Conservation (phyloP, 1,140 invertebrate species). For the Penaeus vannamei region DNA sequence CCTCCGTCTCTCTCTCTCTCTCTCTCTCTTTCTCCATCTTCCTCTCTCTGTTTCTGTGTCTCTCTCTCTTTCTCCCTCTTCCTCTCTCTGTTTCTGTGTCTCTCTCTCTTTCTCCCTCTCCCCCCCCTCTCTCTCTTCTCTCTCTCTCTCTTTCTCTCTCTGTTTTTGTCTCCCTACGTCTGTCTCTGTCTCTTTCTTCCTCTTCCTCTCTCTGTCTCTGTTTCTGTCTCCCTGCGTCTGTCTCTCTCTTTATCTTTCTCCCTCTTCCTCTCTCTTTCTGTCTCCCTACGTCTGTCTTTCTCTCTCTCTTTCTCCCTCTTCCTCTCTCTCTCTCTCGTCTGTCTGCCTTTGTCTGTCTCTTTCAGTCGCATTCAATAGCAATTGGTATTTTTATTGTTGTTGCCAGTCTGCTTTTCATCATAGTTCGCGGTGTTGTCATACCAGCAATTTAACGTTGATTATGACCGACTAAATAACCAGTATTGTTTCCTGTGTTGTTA, state of each 20-base stretch:
- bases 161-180: neutral
- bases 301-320: neutral
- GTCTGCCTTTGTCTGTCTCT: neutral
- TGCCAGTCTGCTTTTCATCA: neutral
- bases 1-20: neutral
- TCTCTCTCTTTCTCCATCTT: neutral
- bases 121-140: neutral
- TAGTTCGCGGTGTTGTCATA: too few species aligned
- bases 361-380: neutral
- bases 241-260: conserved; percentile 24
- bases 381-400: neutral
- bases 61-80: neutral
- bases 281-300: neutral
- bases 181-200: neutral
- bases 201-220: neutral
- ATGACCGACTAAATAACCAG: too few species aligned
- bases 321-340: neutral
- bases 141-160: conserved; percentile 23
- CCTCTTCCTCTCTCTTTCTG: neutral
- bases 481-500: neutral
- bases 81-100: neutral
- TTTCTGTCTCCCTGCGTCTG: neutral
- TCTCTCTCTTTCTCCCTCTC: neutral
- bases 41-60: neutral
- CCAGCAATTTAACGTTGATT: too few species aligned